phyloP scores from a whole-genome alignment of 2,888 invertebrate genomes.

The Nymphalis c-album region DNA sequence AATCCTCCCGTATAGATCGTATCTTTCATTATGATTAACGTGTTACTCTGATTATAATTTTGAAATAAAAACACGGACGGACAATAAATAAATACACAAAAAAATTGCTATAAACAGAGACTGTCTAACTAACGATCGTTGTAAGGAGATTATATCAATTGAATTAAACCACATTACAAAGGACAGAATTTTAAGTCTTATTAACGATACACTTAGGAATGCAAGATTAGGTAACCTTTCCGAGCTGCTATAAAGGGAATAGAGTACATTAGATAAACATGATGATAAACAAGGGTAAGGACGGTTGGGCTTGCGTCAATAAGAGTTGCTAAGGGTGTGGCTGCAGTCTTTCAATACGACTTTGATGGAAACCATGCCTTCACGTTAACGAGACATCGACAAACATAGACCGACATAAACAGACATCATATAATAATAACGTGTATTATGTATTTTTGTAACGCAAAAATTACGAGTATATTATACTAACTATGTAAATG shows the following conservation, averaged over 20 bases:
- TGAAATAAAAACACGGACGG: too few relatives aligned
- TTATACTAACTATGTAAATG: too few relatives aligned
- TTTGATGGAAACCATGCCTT: conserved; percentile 28
- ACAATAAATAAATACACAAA: too few relatives aligned
- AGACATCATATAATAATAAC: too few relatives aligned
- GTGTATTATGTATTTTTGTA: too few relatives aligned
- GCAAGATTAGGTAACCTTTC: conserved; percentile 19
- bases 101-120: too few relatives aligned
- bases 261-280: conserved; percentile 58
- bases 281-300: conserved; percentile 73
- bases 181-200: background rate
- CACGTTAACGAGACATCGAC: conserved; percentile 5
- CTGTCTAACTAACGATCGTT: too few relatives aligned
- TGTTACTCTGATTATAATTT: too few relatives aligned
- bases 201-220: background rate
- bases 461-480: too few relatives aligned
- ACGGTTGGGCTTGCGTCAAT: conserved; percentile 64
- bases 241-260: conserved; percentile 40
- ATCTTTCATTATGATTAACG: too few relatives aligned
- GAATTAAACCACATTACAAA: background rate
- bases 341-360: conserved; percentile 26
- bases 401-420: background rate
- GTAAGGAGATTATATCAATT: conserved; percentile 1
- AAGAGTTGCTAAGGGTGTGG: conserved; percentile 66
- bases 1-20: too few relatives aligned